These are phyloP conservation scores for Tipula lateralis DNA, from an alignment of 2,888 invertebrate genomes.

Conservation along the genomic window DNA sequence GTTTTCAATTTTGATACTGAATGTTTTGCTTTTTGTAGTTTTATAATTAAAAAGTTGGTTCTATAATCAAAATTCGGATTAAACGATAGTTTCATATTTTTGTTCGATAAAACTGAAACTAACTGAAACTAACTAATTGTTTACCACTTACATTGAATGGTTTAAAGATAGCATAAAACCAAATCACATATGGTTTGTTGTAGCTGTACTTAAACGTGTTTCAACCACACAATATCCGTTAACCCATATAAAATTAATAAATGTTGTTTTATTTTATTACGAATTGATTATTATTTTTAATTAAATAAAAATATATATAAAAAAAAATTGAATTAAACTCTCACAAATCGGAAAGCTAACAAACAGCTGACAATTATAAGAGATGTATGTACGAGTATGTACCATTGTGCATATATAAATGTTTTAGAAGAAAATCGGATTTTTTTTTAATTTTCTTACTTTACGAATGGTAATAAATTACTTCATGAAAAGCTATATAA, in stretches of 20 bases:
- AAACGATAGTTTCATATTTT: not conserved
- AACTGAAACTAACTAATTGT: no score
- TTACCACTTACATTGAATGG: no score
- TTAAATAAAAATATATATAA: not conserved
- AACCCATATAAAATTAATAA: not conserved
- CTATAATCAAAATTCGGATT: no score
- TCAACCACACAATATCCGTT: not conserved
- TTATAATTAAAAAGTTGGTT: no score
- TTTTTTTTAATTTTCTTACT: not conserved
- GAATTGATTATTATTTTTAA: not conserved
- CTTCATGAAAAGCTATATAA: not conserved
- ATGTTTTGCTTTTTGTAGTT: no score
- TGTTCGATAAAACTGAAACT: not conserved
- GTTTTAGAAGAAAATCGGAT: not conserved
- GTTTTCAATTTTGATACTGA: no score
- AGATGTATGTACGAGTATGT: not conserved
- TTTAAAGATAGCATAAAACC: no score
- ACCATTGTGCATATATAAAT: not conserved
- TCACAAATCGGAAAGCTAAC: not conserved
- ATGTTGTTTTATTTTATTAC: not conserved
- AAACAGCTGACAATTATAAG: not conserved
- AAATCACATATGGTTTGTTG: no score
- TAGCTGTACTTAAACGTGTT: not conserved
- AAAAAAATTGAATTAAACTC: not conserved
- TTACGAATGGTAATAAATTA: constrained; percentile 1